Evolutionary conservation across 2,797 vertebrate genomes (phyloP).

Genomic region (Alauda arvensis): DNA sequence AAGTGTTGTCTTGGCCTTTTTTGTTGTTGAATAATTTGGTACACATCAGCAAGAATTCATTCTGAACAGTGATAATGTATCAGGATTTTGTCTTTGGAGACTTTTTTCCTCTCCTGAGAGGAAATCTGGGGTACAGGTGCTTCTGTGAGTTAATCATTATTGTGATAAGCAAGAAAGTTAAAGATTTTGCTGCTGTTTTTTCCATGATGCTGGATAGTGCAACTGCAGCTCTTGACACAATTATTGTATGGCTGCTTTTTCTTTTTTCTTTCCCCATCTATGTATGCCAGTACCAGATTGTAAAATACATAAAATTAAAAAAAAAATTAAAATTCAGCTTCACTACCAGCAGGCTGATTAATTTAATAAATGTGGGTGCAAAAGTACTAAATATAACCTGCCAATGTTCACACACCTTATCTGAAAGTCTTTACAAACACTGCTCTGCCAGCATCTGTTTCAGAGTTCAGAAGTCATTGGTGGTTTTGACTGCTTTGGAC

Average conservation of each 20-base stretch:
- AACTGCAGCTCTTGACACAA: neutral
- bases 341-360: neutral
- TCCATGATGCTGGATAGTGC: neutral
- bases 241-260: neutral
- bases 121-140: neutral
- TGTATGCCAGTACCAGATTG: neutral
- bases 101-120: neutral
- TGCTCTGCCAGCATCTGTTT: neutral
- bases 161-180: neutral
- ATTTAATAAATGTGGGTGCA: neutral
- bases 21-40: neutral
- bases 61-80: neutral
- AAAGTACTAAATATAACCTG: neutral
- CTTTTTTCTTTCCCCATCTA: neutral
- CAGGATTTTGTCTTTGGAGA: neutral
- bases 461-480: neutral
- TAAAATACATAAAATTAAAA: too few species aligned
- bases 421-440: neutral
- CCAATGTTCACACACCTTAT: rapidly evolving
- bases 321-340: neutral
- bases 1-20: neutral
- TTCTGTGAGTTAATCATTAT: neutral
- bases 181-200: neutral
- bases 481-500: neutral
- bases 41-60: neutral